These are phyloP conservation scores for Cerastis rubricosa DNA, from an alignment of 2,888 invertebrate species.

Conservation along the genomic window DNA sequence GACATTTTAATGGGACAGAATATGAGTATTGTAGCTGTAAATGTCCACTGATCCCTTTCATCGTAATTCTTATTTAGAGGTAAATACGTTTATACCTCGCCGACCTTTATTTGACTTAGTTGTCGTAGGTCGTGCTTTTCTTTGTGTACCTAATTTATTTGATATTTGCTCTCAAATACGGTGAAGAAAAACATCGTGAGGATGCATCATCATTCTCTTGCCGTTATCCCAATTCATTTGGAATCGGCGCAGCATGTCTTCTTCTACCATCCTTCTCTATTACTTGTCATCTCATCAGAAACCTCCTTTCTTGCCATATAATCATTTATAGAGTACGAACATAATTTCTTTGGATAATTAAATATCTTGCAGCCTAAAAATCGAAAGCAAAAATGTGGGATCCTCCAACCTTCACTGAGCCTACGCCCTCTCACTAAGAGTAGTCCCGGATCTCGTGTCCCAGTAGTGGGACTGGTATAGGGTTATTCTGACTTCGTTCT, in stretches of 20 bases:
- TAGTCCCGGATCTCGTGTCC: too few species aligned
- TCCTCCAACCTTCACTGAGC: neutral
- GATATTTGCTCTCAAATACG: neutral
- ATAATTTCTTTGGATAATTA: too few species aligned
- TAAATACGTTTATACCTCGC: too few species aligned
- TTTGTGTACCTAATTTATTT: neutral
- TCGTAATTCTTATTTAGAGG: neutral
- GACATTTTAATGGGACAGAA: neutral
- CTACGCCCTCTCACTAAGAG: neutral
- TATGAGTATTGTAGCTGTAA: neutral
- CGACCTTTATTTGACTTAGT: neutral
- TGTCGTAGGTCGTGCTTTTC: neutral
- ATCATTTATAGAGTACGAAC: too few species aligned
- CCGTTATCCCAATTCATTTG: too few species aligned
- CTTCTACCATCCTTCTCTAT: too few species aligned
- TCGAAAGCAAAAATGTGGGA: fast-evolving
- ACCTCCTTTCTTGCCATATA: too few species aligned
- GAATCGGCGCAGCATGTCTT: too few species aligned
- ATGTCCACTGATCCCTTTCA: neutral
- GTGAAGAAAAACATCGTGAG: neutral
- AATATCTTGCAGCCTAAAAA: neutral
- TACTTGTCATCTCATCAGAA: too few species aligned
- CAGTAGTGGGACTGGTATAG: too few species aligned
- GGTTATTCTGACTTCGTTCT: neutral
- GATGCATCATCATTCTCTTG: too few species aligned